phyloP scores from a whole-genome alignment of 1,140 invertebrate species.

The Zeugodacus cucurbitae region DNA sequence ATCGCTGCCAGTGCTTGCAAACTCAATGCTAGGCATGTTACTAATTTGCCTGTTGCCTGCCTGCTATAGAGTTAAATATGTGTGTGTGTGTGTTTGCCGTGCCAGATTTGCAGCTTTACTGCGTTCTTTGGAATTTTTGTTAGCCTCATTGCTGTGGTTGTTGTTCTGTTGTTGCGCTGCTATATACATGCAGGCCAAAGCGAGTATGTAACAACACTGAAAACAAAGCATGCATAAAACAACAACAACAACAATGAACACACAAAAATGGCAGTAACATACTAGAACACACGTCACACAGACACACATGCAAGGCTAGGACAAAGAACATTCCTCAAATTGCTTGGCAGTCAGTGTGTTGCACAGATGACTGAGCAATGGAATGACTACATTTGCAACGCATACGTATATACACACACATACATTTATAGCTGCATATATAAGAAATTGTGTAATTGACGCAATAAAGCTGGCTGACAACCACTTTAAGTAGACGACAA shows the following conservation, averaged over 20 bases:
- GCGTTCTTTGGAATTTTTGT: conserved; percentile 3
- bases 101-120: conserved; percentile 8
- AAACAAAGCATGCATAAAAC: not conserved
- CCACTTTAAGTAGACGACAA: not conserved
- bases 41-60: conserved; percentile 20
- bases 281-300: not conserved
- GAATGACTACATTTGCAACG: not conserved
- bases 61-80: not conserved
- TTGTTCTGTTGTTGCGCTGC: not conserved
- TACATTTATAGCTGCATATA: not conserved
- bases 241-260: not conserved
- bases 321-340: conserved; percentile 29
- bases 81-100: not conserved
- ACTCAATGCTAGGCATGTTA: not conserved
- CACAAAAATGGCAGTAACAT: not conserved
- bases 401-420: not conserved
- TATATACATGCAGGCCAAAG: not conserved
- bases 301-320: not conserved
- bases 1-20: not conserved
- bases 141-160: conserved; percentile 18
- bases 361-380: not conserved
- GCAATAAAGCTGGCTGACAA: conserved; percentile 12
- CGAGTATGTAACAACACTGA: not conserved
- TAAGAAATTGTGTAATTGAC: conserved; percentile 28
- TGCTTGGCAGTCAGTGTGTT: not conserved